Evolutionary conservation across 2,113 vertebrate genomes (phyloP), one percentile per base, ranked within the genome.

Genomic region (Tupaia chinensis): DNA sequence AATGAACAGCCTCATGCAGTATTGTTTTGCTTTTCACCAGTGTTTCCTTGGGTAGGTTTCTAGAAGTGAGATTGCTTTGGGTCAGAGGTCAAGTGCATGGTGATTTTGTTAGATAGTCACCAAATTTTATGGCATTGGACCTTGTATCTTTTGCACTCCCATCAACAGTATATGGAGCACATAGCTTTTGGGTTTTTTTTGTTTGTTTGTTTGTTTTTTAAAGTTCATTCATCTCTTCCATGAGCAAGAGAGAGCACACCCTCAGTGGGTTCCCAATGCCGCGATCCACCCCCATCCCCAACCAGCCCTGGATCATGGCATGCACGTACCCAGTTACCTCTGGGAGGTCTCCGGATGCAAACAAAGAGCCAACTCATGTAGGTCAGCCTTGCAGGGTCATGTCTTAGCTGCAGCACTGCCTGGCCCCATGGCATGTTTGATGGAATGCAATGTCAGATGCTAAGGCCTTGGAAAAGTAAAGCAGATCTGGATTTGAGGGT

Each of bases 361-460:
- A 44, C 44, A 44, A 5, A 44, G 44, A 44, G 44, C 44, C 44
- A 44, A 5, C 44, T 44, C 44, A 5, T 44, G 44, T 44, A 5
- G 44, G 44, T 44, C 44, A 44, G 44, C 44, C 44, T 44, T 5
- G 44, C 44, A 44, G 44, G 44, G 44, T 44, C 44, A 44, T 44
- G 44, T 5, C 44, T 44, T 5, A 44, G 44, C 44, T 44, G 44
- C 44, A 44, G 44, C 44, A 44, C 44, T 44, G 44, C 44, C 44
- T 44, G 44, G 44, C 44, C 44, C 44, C 44, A 44, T 44, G 44
- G 44, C 44, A 44, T 44, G 5, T 44, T 44, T 32, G 27, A 17
- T 2, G 3, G 27, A 34, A 16, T 34, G 11, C 7, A 0, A 1
- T 10, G 0, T 17, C 0, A 4, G 27, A 14, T 22, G 54, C 32